Evolutionary conservation across 2,113 vertebrate species (phyloP).

Genomic region (Todiramphus chloris): DNA sequence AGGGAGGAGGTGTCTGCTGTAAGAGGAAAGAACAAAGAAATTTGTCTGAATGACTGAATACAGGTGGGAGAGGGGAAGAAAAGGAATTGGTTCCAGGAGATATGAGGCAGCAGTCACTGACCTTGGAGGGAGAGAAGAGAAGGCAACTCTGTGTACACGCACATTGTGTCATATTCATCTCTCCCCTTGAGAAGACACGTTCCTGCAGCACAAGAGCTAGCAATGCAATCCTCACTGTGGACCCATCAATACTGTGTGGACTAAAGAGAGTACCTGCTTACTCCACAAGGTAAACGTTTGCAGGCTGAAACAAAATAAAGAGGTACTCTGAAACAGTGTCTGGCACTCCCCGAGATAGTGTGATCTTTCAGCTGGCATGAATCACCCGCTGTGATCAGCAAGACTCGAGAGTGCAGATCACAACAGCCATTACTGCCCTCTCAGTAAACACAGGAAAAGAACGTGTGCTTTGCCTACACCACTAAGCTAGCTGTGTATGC

Average conservation of each 20-base stretch:
- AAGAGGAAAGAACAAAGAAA: background rate
- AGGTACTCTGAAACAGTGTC: background rate
- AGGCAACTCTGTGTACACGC: background rate
- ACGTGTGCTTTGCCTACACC: background rate
- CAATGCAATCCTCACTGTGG: background rate
- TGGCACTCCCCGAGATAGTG: background rate
- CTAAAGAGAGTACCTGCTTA: background rate
- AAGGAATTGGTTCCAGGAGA: background rate
- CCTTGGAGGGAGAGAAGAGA: background rate
- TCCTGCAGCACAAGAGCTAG: background rate
- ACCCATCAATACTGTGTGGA: background rate
- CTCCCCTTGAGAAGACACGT: background rate
- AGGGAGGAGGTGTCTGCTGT: background rate
- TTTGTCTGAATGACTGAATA: background rate
- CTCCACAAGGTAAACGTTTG: background rate
- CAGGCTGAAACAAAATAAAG: background rate
- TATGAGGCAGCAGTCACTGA: background rate
- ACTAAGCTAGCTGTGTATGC: background rate
- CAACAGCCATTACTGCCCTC: background rate
- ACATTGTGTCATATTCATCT: background rate
- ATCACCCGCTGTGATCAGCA: background rate
- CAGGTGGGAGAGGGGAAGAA: background rate
- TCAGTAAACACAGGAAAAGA: background rate
- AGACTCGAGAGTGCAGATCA: background rate
- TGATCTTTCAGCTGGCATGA: background rate